These are phyloP conservation scores for Idaea biselata DNA, from an alignment of 2,888 invertebrate genomes.

Conservation along the genomic window DNA sequence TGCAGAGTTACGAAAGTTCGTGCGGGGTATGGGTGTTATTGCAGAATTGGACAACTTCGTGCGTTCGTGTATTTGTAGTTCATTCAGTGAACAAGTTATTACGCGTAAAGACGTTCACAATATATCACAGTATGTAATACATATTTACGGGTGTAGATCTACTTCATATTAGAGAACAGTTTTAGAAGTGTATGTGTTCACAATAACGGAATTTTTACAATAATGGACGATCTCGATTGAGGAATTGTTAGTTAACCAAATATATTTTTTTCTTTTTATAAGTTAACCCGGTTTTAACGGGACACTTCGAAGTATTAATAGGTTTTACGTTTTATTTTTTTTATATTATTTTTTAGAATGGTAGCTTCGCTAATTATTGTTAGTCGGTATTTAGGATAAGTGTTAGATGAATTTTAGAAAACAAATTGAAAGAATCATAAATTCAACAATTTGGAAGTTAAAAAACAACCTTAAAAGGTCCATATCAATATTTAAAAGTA, in stretches of 20 bases:
- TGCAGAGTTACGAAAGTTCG: background rate
- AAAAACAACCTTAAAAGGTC: constrained; percentile 68
- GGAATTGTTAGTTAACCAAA: constrained; percentile 71
- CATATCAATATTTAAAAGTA: constrained; percentile 79
- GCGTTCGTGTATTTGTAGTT: constrained; percentile 1
- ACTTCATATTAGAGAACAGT: constrained; percentile 62
- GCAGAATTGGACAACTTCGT: constrained; percentile 4
- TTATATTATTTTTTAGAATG: constrained; percentile 44
- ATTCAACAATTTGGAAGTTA: constrained; percentile 55
- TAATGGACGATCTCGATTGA: constrained; percentile 59
- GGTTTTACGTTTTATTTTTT: constrained; percentile 53
- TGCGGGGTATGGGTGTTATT: background rate
- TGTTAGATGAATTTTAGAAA: constrained; percentile 56
- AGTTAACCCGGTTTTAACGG: constrained; percentile 73
- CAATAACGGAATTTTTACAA: constrained; percentile 56
- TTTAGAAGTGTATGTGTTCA: constrained; percentile 73
- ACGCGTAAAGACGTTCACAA: constrained; percentile 24
- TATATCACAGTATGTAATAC: constrained; percentile 59
- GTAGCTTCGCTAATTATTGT: constrained; percentile 60
- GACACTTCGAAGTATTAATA: constrained; percentile 73
- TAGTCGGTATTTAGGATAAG: constrained; percentile 64
- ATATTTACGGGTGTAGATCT: constrained; percentile 75
- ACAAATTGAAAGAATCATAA: constrained; percentile 52
- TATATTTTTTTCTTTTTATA: constrained; percentile 53
- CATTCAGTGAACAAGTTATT: constrained; percentile 11